These are phyloP conservation scores for Lasioglossum malachurum DNA, from an alignment of 2,888 invertebrate species.

Conservation along the genomic window DNA sequence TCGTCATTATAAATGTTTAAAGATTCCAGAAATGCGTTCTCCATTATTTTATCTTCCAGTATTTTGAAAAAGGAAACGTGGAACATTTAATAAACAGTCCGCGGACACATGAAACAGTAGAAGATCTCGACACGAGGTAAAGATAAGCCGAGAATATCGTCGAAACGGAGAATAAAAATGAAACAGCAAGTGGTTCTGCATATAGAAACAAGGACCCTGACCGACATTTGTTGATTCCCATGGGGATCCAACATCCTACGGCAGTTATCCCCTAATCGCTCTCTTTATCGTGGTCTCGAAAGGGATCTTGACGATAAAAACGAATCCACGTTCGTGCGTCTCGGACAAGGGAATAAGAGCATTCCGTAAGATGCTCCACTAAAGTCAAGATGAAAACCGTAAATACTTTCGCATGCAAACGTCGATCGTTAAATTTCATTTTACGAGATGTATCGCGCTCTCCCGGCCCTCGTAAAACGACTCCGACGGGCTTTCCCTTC, in stretches of 20 bases:
- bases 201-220: not conserved
- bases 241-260: not conserved
- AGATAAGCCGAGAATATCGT: not conserved
- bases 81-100: not conserved
- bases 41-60: too few species aligned
- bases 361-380: conserved; percentile 2
- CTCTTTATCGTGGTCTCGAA: not conserved
- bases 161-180: not conserved
- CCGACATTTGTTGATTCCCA: not conserved
- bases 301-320: conserved; percentile 11
- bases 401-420: conserved; percentile 23
- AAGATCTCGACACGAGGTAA: not conserved
- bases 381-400: conserved; percentile 38
- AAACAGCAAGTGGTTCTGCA: not conserved
- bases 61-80: not conserved
- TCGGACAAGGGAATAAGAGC: not conserved
- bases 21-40: too few species aligned
- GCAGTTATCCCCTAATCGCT: not conserved
- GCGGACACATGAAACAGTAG: not conserved
- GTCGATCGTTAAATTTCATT: conserved; percentile 36
- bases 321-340: not conserved
- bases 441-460: conserved; percentile 26
- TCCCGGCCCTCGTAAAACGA: conserved; percentile 15
- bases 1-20: not conserved
- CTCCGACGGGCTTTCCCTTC: not conserved